Conservation (phyloP, 2,888 invertebrate genomes). For the Emmelina monodactyla region DNA sequence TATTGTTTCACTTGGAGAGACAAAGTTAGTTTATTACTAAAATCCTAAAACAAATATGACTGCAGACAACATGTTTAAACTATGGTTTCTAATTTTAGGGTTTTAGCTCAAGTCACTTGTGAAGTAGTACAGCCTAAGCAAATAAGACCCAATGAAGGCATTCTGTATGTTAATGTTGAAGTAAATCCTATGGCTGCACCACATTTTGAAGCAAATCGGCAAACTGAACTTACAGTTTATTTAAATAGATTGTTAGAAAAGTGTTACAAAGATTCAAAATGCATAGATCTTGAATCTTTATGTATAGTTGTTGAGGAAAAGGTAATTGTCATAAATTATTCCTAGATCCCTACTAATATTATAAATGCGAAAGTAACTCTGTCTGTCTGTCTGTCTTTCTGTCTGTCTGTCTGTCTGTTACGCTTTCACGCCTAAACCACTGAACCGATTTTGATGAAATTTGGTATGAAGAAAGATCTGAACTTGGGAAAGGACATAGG, state of each 20-base stretch:
- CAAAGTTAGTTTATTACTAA: conserved; percentile 61
- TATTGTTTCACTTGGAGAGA: conserved; percentile 79
- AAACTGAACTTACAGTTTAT: conserved; percentile 75
- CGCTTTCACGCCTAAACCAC: too few species aligned
- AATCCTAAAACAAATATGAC: not conserved
- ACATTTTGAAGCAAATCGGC: conserved; percentile 81
- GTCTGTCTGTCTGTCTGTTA: too few species aligned
- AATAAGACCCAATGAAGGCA: conserved; percentile 88
- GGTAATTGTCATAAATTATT: conserved; percentile 32
- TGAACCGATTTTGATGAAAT: too few species aligned
- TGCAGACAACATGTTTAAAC: not conserved
- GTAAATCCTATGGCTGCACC: conserved; percentile 86
- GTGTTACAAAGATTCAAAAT: conserved; percentile 89
- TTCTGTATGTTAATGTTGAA: conserved; percentile 85
- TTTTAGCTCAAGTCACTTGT: conserved; percentile 87
- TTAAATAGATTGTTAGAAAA: conserved; percentile 85
- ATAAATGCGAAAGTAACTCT: too few species aligned
- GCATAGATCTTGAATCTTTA: conserved; percentile 92
- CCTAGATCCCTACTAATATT: too few species aligned
- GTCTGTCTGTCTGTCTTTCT: too few species aligned
- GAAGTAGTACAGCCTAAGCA: conserved; percentile 86
- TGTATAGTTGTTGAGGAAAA: conserved; percentile 93
- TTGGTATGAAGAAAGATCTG: too few species aligned
- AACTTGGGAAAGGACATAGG: too few species aligned
- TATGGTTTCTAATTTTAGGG: conserved; percentile 58